Evolutionary conservation across 2,797 vertebrate species (phyloP), one percentile per base, ranked within the genome.

Genomic region (Potorous gilbertii): DNA sequence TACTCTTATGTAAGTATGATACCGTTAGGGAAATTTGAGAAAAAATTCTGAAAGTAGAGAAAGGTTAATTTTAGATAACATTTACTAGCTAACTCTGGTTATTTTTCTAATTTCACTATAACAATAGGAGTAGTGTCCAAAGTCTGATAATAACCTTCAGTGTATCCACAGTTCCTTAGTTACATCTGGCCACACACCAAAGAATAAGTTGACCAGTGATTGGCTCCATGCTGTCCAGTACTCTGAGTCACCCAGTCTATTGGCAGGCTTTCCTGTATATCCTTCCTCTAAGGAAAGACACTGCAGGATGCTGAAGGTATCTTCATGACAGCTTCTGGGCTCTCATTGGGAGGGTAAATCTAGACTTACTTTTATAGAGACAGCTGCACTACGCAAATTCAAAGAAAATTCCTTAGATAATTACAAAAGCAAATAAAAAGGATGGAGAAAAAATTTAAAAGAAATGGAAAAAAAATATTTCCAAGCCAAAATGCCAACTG

Each of bases 331-430:
- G 95, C 27, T 5, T 96, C 94, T n/a, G 62, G 91, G 92, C 97
- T 92, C 94, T 97, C 96, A 90, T 95, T 92, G 95, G 74, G 93
- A 18, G 74, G 74, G 95, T 97, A 96, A 95, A 97, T 97, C 91
- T 96, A 96, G 91, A 46, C 81, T 55, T 91, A 95, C 95, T 97
- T 97, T 97, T 97, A 97, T 90, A 97, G 95, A 94, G 95, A 89
- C 96, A 97, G 87, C 97, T 97, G 95, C 93, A 96, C 5, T 89
- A 52, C 56, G 92, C 16, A 95, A 97, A 96, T 91, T 66, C 90
- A 55, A 50, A 96, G 74, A 97, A 97, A 92, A 97, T 96, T 95
- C 97, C 62, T 95, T 55, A 97, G 29, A 24, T 95, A 92, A 98
- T 97, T 62, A 97, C 94, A 96, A 97, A 98, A 96, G 0, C 96